These are phyloP conservation scores for Drosophila paulistorum DNA, from an alignment of 1,140 invertebrate species.

Conservation along the genomic window DNA sequence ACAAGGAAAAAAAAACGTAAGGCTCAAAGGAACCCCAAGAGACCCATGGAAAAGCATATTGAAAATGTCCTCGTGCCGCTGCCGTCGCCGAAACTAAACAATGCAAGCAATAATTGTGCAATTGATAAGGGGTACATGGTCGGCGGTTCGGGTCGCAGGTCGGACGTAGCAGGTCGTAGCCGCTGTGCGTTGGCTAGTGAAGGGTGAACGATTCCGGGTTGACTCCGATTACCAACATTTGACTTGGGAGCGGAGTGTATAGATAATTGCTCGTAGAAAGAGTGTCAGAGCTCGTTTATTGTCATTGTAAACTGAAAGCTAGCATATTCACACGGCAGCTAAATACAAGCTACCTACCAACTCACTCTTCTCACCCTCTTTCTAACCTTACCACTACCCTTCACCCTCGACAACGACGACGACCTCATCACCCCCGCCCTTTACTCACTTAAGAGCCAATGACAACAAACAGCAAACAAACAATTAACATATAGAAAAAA, in stretches of 20 bases:
- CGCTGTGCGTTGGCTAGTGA: slow-evolving; percentile 5
- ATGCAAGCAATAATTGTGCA: slow-evolving; percentile 77
- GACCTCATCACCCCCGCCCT: neutral
- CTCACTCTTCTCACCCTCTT: neutral
- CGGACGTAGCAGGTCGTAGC: neutral
- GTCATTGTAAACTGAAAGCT: slow-evolving; percentile 63
- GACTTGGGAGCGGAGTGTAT: slow-evolving; percentile 41
- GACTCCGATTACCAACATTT: slow-evolving; percentile 76
- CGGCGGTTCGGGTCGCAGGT: neutral
- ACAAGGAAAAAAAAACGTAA: neutral
- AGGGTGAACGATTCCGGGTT: slow-evolving; percentile 36
- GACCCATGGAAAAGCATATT: slow-evolving; percentile 63
- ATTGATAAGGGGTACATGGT: slow-evolving; percentile 51
- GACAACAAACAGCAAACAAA: slow-evolving; percentile 82
- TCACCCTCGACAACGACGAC: neutral
- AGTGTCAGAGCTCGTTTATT: slow-evolving; percentile 40
- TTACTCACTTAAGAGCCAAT: slow-evolving; percentile 64
- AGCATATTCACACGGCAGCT: slow-evolving; percentile 71
- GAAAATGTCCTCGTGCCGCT: slow-evolving; percentile 58
- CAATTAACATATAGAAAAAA: slow-evolving; percentile 68
- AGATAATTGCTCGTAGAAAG: slow-evolving; percentile 35
- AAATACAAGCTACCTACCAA: slow-evolving; percentile 21
- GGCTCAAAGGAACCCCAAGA: slow-evolving; percentile 18
- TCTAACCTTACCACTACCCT: slow-evolving; percentile 28
- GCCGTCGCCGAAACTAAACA: slow-evolving; percentile 57